These are phyloP conservation scores for Napeogenes inachia DNA, from an alignment of 2,888 invertebrate genomes.

Conservation along the genomic window DNA sequence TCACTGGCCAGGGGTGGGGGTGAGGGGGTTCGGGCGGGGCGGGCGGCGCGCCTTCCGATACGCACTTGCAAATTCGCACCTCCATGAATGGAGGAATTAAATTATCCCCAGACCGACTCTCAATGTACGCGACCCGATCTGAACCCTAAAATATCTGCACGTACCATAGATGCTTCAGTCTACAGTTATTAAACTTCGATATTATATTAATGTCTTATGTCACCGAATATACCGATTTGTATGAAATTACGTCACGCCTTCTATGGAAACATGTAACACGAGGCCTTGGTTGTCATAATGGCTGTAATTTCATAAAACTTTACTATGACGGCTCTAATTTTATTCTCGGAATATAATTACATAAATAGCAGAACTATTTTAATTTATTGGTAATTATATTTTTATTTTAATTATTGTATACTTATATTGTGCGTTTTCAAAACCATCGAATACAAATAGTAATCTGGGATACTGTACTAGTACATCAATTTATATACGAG, in stretches of 20 bases:
- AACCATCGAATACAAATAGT: background rate
- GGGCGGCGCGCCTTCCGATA: conserved; percentile 55
- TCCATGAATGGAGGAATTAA: conserved; percentile 73
- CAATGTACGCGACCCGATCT: conserved; percentile 58
- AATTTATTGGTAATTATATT: conserved; percentile 5
- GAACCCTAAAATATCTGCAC: conserved; percentile 39
- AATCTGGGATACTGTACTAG: background rate
- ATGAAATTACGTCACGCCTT: conserved; percentile 16
- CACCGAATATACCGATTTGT: conserved; percentile 14
- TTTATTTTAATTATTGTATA: background rate
- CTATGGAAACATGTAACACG: conserved; percentile 3
- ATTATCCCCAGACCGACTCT: conserved; percentile 58
- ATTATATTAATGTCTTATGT: conserved; percentile 6
- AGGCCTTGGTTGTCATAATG: conserved; percentile 22
- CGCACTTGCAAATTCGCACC: conserved; percentile 75
- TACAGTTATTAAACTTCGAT: conserved; percentile 21
- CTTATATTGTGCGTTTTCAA: background rate
- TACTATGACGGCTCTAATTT: conserved; percentile 13
- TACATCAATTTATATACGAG: background rate
- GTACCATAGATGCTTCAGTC: conserved; percentile 14
- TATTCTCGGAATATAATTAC: conserved; percentile 14
- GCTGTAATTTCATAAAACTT: conserved; percentile 19
- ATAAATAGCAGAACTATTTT: conserved; percentile 14
- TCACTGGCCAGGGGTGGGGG: conserved; percentile 51
- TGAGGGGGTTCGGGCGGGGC: conserved; percentile 30